Evolutionary conservation across 2,113 vertebrate genomes (phyloP), one percentile per base, ranked within the genome.

Genomic region (Colius striatus): DNA sequence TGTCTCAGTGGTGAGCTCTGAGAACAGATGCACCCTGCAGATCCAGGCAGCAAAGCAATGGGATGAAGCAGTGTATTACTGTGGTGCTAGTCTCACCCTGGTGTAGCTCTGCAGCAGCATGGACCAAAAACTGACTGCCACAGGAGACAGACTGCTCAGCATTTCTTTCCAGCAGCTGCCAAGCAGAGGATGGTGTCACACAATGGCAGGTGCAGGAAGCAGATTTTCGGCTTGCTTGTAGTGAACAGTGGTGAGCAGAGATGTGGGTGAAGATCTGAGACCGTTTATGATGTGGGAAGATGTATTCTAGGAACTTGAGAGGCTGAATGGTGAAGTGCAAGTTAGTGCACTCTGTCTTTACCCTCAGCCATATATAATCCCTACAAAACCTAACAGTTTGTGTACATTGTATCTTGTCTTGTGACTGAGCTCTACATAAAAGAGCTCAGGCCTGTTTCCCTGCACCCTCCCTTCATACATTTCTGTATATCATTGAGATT

Each of bases 101-200:
- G 18, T 45, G 51, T 36, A 53, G 18, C 60, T 47, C 22, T 78
- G 81, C 23, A 60, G 51, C 23, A 68, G 47, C n/a, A 11, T 13
- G 9, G 14, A 57, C 3, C 15, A 53, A 55, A 58, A 74, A 12
- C 9, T 3, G 1, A 5, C 45, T 43, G 58, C 6, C 0, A 43
- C 13, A 14, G 30, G 36, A 22, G 9, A 17, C 14, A 13, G 36
- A 61, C 10, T 10, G 19, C 8, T 45, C 43, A 20, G 6, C 19
- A 23, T 47, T 53, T 47, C 61, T 14, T 38, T 38, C 12, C 9
- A 29, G 32, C 15, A 53, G 53, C 36, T 4, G 4, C 53, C 16
- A 22, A 17, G 7, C 30, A 36, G 51, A 21, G 2, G 5, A 8
- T 58, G 32, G 7, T 30, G 34, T 41, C 22, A 29, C 1, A 0